A percentile compares a stretch with the other conserved stretches of the same genome.
phyloP scores from a whole-genome alignment of 2,888 invertebrate species.

The Stenurella melanura region DNA sequence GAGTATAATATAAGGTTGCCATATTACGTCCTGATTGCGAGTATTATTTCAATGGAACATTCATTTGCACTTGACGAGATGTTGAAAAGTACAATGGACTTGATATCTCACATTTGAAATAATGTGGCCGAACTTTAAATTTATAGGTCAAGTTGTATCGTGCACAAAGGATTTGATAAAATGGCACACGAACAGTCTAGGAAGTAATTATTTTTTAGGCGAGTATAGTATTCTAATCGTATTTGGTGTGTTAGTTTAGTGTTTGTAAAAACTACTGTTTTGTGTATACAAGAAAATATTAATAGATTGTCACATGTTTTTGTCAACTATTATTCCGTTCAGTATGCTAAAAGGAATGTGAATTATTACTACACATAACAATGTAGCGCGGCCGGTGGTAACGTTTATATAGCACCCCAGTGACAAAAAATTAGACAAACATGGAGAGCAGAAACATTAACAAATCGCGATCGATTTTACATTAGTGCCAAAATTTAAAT shows the following conservation, averaged over 20 bases:
- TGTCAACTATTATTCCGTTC: constrained; percentile 7
- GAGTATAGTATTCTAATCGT: too few species aligned
- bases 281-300: too few species aligned
- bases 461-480: constrained; percentile 17
- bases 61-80: not conserved
- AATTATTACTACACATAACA: not conserved
- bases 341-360: not conserved
- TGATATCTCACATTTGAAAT: not conserved
- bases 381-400: not conserved
- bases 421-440: constrained; percentile 4
- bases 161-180: not conserved
- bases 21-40: too few species aligned
- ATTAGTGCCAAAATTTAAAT: not conserved
- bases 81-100: not conserved
- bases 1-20: too few species aligned
- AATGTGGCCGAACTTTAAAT: not conserved
- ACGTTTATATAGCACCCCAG: constrained; percentile 1
- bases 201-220: too few species aligned
- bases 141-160: not conserved
- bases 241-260: too few species aligned
- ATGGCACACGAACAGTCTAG: not conserved
- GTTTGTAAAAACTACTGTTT: too few species aligned
- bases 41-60: not conserved
- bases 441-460: not conserved
- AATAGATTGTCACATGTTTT: too few species aligned